Evolutionary conservation across 2,113 vertebrate genomes (phyloP).

Genomic region (Pagrus major): DNA sequence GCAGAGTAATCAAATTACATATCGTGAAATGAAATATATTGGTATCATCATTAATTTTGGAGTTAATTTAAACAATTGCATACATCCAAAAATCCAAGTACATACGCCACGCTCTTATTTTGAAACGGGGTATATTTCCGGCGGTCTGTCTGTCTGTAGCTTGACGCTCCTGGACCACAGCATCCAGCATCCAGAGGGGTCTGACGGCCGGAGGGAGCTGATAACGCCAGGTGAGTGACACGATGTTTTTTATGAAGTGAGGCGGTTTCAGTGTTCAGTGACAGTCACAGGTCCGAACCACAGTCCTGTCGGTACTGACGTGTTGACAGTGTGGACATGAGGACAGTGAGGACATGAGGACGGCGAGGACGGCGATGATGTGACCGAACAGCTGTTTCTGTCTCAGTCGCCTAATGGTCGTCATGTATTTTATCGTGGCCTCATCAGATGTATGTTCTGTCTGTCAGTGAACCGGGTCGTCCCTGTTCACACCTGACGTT

Average conservation of each 20-base stretch:
- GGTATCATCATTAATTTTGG: neutral
- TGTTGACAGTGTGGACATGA: neutral
- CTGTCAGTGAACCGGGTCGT: no score
- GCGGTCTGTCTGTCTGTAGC: neutral
- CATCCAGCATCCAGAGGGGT: slow-evolving; percentile 48
- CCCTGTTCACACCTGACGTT: no score
- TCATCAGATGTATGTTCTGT: no score
- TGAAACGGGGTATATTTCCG: neutral
- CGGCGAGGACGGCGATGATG: neutral
- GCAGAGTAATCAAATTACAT: accelerated
- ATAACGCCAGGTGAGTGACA: slow-evolving; percentile 13
- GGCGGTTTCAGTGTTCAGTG: neutral
- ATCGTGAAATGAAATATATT: neutral
- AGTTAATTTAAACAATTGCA: accelerated
- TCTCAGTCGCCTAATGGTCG: neutral
- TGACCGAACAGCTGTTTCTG: neutral
- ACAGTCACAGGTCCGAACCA: neutral
- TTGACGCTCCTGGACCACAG: slow-evolving; percentile 23
- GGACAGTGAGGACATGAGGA: neutral
- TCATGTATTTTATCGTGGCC: no score
- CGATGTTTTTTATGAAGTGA: accelerated
- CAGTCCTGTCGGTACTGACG: neutral
- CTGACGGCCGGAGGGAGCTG: neutral
- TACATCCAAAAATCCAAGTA: accelerated
- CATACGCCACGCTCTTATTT: neutral